Percentiles rank a stretch among this genome's conserved stretches.
phyloP scores from a whole-genome alignment of 2,113 vertebrate species.

The Sceloporus undulatus region DNA sequence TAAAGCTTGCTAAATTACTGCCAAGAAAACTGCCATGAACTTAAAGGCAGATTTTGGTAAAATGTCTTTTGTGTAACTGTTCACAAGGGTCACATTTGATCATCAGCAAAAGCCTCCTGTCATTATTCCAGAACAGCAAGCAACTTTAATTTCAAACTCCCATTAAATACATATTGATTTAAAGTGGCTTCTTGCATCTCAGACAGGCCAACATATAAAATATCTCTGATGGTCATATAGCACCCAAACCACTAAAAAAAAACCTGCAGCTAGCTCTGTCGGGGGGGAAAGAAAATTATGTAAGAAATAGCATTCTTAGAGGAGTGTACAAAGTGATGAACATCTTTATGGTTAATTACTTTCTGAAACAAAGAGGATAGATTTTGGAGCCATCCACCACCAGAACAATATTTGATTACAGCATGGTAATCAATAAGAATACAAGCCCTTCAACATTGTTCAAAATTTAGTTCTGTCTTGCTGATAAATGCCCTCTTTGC shows the following conservation, averaged over 20 bases:
- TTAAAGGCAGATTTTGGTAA: constrained; percentile 12
- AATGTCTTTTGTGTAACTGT: constrained; percentile 11
- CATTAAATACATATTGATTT: constrained; percentile 44
- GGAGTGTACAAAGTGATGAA: constrained; percentile 11
- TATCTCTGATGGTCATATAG: constrained; percentile 9
- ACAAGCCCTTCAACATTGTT: constrained; percentile 3
- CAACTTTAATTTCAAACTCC: constrained; percentile 34
- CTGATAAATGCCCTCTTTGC: not conserved
- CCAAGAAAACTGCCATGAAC: not conserved
- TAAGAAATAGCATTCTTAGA: constrained; percentile 30
- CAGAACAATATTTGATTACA: constrained; percentile 32
- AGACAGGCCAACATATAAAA: not conserved
- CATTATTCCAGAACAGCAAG: constrained; percentile 38
- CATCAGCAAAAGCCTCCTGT: constrained; percentile 27
- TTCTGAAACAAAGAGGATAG: constrained; percentile 27
- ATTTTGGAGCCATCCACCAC: constrained; percentile 14
- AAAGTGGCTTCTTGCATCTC: constrained; percentile 33
- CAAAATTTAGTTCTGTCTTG: constrained; percentile 32
- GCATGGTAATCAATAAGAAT: not conserved
- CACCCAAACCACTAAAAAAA: not conserved
- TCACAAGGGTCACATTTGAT: constrained; percentile 11
- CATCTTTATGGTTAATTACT: constrained; percentile 27
- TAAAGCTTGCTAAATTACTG: no score
- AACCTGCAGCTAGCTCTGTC: not conserved
- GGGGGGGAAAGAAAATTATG: constrained; percentile 16